Evolutionary conservation across 2,888 invertebrate species (phyloP).

Genomic region (Mycalesis mineus): DNA sequence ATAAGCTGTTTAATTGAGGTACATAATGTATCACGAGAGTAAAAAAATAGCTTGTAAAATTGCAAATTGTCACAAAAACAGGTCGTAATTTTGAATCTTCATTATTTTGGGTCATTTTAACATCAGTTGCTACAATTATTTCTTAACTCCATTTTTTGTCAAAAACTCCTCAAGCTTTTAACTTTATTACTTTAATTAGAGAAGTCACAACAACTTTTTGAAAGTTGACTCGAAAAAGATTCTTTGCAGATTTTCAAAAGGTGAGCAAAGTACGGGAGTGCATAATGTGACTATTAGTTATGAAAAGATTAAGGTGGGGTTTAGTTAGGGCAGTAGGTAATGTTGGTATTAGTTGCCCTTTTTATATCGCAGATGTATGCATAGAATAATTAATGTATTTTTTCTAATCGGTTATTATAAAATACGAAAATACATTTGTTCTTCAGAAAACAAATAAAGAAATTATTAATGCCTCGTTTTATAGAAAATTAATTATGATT

Average conservation of each 20-base stretch:
- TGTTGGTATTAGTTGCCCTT: no score
- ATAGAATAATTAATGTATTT: no score
- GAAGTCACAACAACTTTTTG: conserved; percentile 21
- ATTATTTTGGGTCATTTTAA: conserved; percentile 3
- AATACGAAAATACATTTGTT: no score
- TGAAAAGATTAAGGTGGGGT: conserved; percentile 22
- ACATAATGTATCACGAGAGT: no score
- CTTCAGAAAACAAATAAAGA: no score
- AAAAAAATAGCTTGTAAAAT: no score
- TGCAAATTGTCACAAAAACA: not conserved
- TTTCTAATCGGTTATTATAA: no score
- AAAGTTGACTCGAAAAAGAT: conserved; percentile 21
- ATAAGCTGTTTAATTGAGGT: no score
- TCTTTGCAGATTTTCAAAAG: conserved; percentile 21
- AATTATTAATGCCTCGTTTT: no score
- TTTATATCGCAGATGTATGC: no score
- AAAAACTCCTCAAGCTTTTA: conserved; percentile 12
- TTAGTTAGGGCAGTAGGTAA: not conserved
- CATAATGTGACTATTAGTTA: conserved; percentile 30
- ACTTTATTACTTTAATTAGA: conserved; percentile 26
- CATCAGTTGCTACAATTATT: not conserved
- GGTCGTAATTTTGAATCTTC: not conserved
- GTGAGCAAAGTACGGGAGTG: conserved; percentile 18
- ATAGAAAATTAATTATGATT: no score
- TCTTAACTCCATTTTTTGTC: not conserved